phyloP scores from a whole-genome alignment of 1,140 invertebrate genomes.

The Solenopsis fugax region DNA sequence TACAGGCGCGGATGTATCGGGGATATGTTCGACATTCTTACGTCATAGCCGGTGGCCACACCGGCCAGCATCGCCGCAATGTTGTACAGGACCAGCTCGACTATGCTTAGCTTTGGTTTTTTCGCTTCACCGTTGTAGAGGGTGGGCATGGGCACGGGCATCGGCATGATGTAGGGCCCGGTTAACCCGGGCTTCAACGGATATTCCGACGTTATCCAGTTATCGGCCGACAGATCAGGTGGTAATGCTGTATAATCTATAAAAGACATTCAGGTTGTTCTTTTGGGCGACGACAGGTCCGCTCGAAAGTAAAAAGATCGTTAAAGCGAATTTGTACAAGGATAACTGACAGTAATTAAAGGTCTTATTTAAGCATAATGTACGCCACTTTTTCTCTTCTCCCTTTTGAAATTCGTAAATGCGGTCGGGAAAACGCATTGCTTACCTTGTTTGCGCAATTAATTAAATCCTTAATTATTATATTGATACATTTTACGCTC shows the following conservation, averaged over 20 bases:
- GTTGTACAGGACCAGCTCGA: conserved; percentile 95
- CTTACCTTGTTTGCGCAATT: conserved; percentile 36
- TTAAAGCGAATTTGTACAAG: conserved; percentile 16
- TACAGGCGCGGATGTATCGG: conserved; percentile 93
- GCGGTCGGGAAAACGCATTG: background rate
- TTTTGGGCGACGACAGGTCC: conserved; percentile 2
- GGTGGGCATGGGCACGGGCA: conserved; percentile 92
- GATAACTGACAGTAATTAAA: background rate
- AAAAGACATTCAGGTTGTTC: conserved; percentile 77
- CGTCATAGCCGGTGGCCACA: conserved; percentile 96
- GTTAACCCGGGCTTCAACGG: conserved; percentile 85
- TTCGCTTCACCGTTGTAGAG: conserved; percentile 91
- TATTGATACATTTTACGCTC: background rate
- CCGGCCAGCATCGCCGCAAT: conserved; percentile 96
- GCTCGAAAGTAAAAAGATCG: conserved; percentile 54
- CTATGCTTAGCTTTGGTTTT: conserved; percentile 91
- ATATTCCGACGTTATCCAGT: conserved; percentile 87
- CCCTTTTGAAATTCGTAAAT: conserved; percentile 5
- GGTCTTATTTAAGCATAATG: background rate
- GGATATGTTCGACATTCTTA: conserved; percentile 94
- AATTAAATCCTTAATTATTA: conserved; percentile 5
- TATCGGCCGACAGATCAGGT: conserved; percentile 74
- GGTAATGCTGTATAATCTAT: conserved; percentile 84
- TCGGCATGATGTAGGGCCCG: conserved; percentile 85
- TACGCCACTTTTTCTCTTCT: background rate